Evolutionary conservation across 2,888 invertebrate species (phyloP).

Genomic region (Furcula furcula): DNA sequence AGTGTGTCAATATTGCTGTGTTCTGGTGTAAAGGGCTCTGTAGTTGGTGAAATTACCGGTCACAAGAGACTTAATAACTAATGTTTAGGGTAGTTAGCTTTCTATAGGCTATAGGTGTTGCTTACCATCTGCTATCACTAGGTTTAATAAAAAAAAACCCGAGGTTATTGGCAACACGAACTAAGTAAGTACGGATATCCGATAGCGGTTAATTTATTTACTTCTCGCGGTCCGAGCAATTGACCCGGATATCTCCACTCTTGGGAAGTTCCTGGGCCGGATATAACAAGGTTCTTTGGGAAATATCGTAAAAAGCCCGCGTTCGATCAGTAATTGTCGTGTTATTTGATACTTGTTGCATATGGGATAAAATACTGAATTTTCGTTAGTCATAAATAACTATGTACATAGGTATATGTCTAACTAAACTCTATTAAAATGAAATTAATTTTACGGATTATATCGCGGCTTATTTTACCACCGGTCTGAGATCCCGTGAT

Average conservation of each 20-base stretch:
- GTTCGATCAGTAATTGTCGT: conserved; percentile 3
- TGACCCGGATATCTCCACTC: conserved; percentile 57
- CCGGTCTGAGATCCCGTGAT: neutral
- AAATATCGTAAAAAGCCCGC: conserved; percentile 16
- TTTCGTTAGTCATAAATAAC: neutral
- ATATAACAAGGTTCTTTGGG: conserved; percentile 24
- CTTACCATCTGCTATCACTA: no score
- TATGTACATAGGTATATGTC: no score
- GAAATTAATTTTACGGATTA: neutral
- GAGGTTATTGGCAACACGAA: conserved; percentile 7
- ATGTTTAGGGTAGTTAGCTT: no score
- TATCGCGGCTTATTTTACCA: neutral
- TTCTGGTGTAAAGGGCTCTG: neutral
- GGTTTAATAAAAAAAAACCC: neutral
- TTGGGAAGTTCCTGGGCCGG: conserved; percentile 31
- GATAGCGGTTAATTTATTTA: conserved; percentile 73
- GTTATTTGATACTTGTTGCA: conserved; percentile 1
- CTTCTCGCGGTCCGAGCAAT: conserved; percentile 54
- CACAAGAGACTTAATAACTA: neutral
- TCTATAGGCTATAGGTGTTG: no score
- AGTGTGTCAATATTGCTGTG: neutral
- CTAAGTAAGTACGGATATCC: conserved; percentile 56
- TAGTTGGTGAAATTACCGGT: neutral
- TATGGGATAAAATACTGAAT: neutral
- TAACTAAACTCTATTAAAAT: neutral